phyloP scores from a whole-genome alignment of 2,888 invertebrate genomes.

The Dryobota labecula region DNA sequence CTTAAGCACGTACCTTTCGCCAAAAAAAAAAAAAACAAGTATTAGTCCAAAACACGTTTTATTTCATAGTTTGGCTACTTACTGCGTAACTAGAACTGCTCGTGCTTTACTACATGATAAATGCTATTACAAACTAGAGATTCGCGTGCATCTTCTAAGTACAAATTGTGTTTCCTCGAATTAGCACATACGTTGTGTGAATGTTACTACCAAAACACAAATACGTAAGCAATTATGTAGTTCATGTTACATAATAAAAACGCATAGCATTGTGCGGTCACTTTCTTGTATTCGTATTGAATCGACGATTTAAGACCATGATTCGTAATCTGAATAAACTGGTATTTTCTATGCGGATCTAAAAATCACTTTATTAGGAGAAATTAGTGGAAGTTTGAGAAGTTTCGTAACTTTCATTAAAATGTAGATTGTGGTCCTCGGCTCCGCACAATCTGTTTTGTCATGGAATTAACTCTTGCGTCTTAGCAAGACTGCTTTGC shows the following conservation, averaged over 20 bases:
- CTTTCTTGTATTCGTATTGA: constrained; percentile 49
- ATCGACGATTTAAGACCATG: constrained; percentile 46
- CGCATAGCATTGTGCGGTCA: constrained; percentile 42
- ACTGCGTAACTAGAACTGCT: constrained; percentile 6
- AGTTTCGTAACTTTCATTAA: constrained; percentile 47
- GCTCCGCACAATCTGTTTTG: constrained; percentile 32
- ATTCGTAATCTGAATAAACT: constrained; percentile 54
- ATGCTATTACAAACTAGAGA: constrained; percentile 51
- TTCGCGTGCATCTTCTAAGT: constrained; percentile 64
- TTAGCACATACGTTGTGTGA: constrained; percentile 66
- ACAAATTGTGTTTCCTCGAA: constrained; percentile 63
- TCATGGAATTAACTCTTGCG: constrained; percentile 25
- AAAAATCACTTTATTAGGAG: constrained; percentile 50
- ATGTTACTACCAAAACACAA: constrained; percentile 64
- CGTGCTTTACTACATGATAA: constrained; percentile 30
- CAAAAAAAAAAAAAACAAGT: constrained; percentile 19
- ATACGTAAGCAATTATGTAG: constrained; percentile 61
- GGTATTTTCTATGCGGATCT: constrained; percentile 54
- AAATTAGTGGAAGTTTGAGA: constrained; percentile 38
- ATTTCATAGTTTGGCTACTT: constrained; percentile 14
- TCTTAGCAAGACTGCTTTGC: constrained; percentile 4
- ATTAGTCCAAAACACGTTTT: background rate
- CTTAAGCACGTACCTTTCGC: constrained; percentile 21
- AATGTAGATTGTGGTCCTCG: constrained; percentile 27
- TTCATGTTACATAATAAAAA: constrained; percentile 59